Evolutionary conservation across 2,113 vertebrate genomes (phyloP).

Genomic region (Oncorhynchus clarkii): DNA sequence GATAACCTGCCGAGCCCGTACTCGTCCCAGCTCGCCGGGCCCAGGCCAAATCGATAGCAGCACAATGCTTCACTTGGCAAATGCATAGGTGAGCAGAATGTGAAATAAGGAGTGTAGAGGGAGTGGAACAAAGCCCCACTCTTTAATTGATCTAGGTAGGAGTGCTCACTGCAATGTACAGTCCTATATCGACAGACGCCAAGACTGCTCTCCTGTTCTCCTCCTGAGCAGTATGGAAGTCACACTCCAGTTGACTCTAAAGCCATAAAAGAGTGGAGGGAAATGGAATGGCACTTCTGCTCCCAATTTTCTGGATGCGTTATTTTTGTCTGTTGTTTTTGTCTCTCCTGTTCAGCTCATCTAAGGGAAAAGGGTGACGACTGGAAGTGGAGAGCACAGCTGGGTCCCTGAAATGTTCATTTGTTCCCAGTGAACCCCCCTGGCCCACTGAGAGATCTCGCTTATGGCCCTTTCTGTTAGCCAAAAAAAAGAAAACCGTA

Average conservation of each 20-base stretch:
- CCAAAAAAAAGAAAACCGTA: not conserved
- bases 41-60: constrained; percentile 58
- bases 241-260: constrained; percentile 33
- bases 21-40: constrained; percentile 51
- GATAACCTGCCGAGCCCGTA: constrained; percentile 59
- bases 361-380: constrained; percentile 13
- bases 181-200: constrained; percentile 11
- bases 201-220: not conserved
- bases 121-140: constrained; percentile 32
- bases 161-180: constrained; percentile 35
- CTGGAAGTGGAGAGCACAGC: constrained; percentile 42
- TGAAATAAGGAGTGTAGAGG: constrained; percentile 38
- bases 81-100: constrained; percentile 59
- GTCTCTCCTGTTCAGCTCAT: constrained; percentile 14
- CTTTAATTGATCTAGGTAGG: constrained; percentile 46
- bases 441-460: constrained; percentile 12
- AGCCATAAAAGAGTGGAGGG: constrained; percentile 9
- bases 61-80: constrained; percentile 51
- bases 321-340: constrained; percentile 17
- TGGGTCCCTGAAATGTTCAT: constrained; percentile 42
- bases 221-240: constrained; percentile 37
- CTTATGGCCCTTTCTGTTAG: constrained; percentile 25
- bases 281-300: constrained; percentile 18
- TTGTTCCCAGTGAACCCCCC: constrained; percentile 43
- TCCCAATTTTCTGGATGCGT: constrained; percentile 16